phyloP scores from a whole-genome alignment of 37 sponge, comb jelly and placozoan species.

The Beroe forskalii region DNA sequence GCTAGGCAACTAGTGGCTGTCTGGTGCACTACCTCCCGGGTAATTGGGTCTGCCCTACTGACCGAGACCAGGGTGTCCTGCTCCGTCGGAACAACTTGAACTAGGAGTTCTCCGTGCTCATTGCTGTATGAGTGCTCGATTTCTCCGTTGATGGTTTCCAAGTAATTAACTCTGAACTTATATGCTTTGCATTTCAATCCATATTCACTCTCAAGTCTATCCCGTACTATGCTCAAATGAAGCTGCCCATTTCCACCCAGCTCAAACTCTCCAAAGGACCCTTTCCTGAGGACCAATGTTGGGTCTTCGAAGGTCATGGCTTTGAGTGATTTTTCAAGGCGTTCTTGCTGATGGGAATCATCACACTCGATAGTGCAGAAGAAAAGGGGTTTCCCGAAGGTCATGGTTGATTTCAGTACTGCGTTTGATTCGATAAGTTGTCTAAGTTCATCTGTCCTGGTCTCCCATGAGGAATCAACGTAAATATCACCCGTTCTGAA shows the following conservation, averaged over 20 bases:
- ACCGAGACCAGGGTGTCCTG: not conserved
- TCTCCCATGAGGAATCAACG: not conserved
- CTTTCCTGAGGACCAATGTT: not conserved
- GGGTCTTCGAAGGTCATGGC: constrained; percentile 54
- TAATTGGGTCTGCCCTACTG: not conserved
- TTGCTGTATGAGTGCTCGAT: not conserved
- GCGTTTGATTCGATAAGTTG: not conserved
- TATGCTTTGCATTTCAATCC: not conserved
- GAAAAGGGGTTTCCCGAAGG: not conserved
- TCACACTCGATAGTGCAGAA: constrained; percentile 10
- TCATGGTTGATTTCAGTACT: not conserved
- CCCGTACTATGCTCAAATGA: constrained; percentile 30
- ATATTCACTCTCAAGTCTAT: constrained; percentile 13
- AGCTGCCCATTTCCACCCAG: constrained; percentile 38
- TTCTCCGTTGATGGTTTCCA: not conserved
- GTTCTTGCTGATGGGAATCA: not conserved
- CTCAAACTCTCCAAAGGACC: not conserved
- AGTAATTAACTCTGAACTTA: constrained; percentile 41
- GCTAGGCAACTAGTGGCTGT: not conserved
- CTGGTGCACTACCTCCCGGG: not conserved
- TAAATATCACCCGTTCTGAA: constrained; percentile 54
- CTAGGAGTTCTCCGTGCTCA: not conserved
- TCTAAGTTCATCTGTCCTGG: not conserved
- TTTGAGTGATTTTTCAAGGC: not conserved
- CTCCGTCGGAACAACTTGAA: not conserved